Percentiles rank a stretch among this genome's conserved stretches.
Evolutionary conservation across 2,113 vertebrate genomes (phyloP).

Genomic region (Callocephalon fimbriatum): DNA sequence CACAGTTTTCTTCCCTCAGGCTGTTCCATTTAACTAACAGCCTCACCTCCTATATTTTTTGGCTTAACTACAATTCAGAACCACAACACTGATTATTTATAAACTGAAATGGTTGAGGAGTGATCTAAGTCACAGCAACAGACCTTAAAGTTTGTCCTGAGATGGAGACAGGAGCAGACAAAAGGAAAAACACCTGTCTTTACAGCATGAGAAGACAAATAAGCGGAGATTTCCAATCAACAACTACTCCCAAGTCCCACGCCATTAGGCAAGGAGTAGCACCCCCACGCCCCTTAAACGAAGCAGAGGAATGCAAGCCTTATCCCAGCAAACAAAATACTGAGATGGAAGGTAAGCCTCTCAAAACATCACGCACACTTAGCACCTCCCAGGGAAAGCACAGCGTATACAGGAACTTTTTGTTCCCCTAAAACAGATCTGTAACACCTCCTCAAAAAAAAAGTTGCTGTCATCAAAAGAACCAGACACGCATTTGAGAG

Average conservation of each 20-base stretch:
- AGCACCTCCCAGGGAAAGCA: conserved; percentile 4
- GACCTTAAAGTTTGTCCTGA: not conserved
- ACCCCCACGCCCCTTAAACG: rapidly evolving
- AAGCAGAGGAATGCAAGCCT: not conserved
- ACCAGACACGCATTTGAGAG: not conserved
- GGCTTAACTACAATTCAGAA: not conserved
- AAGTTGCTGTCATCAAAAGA: not conserved
- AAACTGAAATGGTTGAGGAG: not conserved
- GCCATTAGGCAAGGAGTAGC: not conserved
- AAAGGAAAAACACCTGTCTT: not conserved
- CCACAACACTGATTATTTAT: not conserved
- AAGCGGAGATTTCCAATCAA: not conserved
- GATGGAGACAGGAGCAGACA: not conserved
- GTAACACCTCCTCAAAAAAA: not conserved
- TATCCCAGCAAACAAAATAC: not conserved
- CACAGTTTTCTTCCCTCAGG: not conserved
- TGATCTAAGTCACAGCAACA: not conserved
- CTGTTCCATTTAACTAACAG: not conserved
- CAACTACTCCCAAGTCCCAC: not conserved
- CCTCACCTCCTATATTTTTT: not conserved
- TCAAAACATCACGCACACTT: not conserved
- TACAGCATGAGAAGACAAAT: rapidly evolving
- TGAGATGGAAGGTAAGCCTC: not conserved
- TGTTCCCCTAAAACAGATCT: not conserved
- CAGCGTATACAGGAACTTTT: not conserved